Conservation (phyloP, 23 tunicate genomes). For the Halocynthia aurantium region DNA sequence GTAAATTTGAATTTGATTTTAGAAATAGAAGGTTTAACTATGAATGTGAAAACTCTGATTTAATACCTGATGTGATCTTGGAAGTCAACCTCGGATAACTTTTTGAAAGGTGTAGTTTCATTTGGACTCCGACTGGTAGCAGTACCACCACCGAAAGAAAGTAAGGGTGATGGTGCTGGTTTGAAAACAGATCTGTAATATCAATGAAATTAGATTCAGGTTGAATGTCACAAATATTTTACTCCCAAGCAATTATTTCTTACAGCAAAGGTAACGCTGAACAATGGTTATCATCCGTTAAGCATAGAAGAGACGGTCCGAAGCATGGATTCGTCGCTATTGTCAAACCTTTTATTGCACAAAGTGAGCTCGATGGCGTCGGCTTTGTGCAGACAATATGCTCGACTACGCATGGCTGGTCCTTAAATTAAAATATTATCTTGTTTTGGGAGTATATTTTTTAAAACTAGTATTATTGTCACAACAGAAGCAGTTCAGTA, state of each 20-base stretch:
- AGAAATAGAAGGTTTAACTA: neutral
- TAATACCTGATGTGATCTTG: slow-evolving; percentile 14
- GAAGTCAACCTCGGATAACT: neutral
- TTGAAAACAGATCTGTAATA: slow-evolving; percentile 15
- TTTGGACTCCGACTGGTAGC: neutral
- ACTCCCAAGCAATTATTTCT: neutral
- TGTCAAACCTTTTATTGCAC: slow-evolving; percentile 53
- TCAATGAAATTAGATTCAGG: neutral
- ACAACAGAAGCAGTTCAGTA: neutral
- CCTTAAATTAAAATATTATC: slow-evolving; percentile 38
- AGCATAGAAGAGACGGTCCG: slow-evolving; percentile 68
- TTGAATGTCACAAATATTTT: too few species aligned
- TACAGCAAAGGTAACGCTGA: slow-evolving; percentile 60
- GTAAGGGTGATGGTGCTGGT: slow-evolving; percentile 19
- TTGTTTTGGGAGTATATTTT: neutral
- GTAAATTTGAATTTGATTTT: neutral
- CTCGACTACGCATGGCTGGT: slow-evolving; percentile 72
- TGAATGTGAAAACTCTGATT: neutral
- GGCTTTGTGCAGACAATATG: slow-evolving; percentile 86
- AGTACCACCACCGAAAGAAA: neutral
- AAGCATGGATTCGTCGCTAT: slow-evolving; percentile 61
- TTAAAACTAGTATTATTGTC: too few species aligned
- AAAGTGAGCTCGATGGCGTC: slow-evolving; percentile 31
- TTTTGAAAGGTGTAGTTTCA: neutral
- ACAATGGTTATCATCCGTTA: slow-evolving; percentile 79